Percentiles rank a stretch among this genome's conserved stretches.
phyloP scores from a whole-genome alignment of 2,888 invertebrate genomes.

The Ectemnius cavifrons region DNA sequence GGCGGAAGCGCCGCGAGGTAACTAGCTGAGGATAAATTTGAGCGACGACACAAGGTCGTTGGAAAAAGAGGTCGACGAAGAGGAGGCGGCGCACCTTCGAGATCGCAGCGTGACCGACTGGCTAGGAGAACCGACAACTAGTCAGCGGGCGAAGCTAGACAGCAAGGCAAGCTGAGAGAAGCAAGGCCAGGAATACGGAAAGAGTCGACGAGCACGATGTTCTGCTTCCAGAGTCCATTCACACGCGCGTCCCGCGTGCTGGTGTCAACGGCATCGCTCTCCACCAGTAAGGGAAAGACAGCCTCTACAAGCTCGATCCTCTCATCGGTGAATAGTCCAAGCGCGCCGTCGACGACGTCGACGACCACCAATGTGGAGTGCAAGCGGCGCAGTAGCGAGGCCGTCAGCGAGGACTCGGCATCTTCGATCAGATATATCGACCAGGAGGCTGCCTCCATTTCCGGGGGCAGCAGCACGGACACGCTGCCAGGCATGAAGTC shows the following conservation, averaged over 20 bases:
- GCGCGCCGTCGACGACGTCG: conserved; percentile 16
- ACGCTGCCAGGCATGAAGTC: conserved; percentile 72
- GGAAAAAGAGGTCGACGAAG: not conserved
- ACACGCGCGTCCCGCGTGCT: conserved; percentile 70
- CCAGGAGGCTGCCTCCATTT: conserved; percentile 69
- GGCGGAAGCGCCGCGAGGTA: conserved; percentile 6
- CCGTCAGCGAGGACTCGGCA: conserved; percentile 71
- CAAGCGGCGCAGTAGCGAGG: conserved; percentile 70
- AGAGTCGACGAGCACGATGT: conserved; percentile 63
- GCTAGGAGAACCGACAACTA: not conserved
- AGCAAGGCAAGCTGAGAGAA: no score
- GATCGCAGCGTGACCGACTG: not conserved
- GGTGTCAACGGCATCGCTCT: conserved; percentile 44
- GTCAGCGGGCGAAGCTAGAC: no score
- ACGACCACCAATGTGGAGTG: conserved; percentile 28
- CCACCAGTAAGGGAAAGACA: conserved; percentile 52
- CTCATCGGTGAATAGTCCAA: conserved; percentile 14
- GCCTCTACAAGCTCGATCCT: conserved; percentile 40
- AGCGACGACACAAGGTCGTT: not conserved
- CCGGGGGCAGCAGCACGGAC: conserved; percentile 74
- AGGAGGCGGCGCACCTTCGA: not conserved
- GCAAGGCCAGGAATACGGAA: no score
- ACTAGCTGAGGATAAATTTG: conserved; percentile 5
- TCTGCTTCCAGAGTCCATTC: conserved; percentile 77
- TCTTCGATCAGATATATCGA: conserved; percentile 75